These are phyloP conservation scores for Reinhardtius hippoglossoides DNA, from an alignment of 2,113 vertebrate species.

Conservation along the genomic window DNA sequence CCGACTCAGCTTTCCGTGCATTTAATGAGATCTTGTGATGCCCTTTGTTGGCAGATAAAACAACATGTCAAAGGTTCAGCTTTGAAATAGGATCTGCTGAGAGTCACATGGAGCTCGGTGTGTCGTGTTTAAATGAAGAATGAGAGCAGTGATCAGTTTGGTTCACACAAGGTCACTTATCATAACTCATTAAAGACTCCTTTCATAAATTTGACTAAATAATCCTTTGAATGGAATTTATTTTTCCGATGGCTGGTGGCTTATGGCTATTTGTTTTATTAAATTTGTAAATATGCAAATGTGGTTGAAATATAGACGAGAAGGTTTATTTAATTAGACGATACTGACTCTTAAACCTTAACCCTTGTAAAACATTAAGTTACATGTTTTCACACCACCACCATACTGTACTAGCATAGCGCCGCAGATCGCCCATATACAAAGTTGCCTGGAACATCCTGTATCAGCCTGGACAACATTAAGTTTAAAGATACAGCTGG, in stretches of 20 bases:
- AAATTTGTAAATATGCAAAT: background rate
- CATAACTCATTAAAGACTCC: background rate
- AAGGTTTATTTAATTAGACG: background rate
- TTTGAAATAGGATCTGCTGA: background rate
- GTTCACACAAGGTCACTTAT: background rate
- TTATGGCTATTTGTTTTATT: background rate
- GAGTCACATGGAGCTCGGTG: background rate
- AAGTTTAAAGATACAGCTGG: no score
- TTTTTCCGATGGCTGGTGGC: background rate
- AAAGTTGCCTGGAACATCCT: no score
- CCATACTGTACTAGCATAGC: no score
- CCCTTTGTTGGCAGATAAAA: slow-evolving; percentile 23
- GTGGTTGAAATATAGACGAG: background rate
- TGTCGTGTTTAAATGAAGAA: slow-evolving; percentile 10
- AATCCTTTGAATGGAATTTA: background rate
- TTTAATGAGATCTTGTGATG: slow-evolving; percentile 29
- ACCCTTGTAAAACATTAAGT: background rate
- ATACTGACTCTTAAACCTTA: background rate
- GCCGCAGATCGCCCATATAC: no score
- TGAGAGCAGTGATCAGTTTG: slow-evolving; percentile 3
- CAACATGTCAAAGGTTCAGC: slow-evolving; percentile 8
- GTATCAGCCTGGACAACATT: no score
- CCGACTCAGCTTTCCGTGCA: slow-evolving; percentile 54
- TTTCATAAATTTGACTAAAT: background rate
- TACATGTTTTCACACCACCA: no score